phyloP scores from a whole-genome alignment of 2,888 invertebrate species.

The Nezara viridula region DNA sequence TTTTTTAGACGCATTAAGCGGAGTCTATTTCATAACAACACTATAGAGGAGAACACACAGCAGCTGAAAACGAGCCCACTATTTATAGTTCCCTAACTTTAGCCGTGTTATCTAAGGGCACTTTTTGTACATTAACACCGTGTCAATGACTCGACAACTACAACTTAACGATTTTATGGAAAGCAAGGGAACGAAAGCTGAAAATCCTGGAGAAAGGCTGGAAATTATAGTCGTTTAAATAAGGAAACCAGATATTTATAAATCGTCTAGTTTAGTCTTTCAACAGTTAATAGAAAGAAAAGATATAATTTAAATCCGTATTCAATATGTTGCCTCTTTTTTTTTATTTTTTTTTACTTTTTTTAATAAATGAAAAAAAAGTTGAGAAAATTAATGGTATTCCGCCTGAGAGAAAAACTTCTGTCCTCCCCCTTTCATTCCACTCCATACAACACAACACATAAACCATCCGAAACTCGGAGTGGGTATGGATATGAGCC shows the following conservation, averaged over 20 bases:
- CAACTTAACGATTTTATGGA: constrained; percentile 31
- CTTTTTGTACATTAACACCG: constrained; percentile 16
- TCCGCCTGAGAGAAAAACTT: not conserved
- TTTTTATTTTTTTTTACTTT: too few species aligned
- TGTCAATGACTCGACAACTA: constrained; percentile 15
- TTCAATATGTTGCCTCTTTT: too few species aligned
- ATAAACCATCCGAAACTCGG: constrained; percentile 16
- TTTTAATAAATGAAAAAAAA: not conserved
- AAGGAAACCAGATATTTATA: not conserved
- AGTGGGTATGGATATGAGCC: constrained; percentile 36
- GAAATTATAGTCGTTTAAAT: constrained; percentile 9
- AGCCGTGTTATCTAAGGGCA: not conserved
- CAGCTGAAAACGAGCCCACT: constrained; percentile 14
- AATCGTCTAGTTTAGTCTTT: not conserved
- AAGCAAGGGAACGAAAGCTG: not conserved
- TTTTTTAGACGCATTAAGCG: constrained; percentile 8
- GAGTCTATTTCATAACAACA: constrained; percentile 1
- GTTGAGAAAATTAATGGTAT: not conserved
- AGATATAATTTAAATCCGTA: not conserved
- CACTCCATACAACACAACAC: not conserved
- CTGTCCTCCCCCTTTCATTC: not conserved
- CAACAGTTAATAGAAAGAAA: not conserved
- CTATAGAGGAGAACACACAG: not conserved
- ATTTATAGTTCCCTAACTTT: not conserved
- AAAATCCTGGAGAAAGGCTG: not conserved